Evolutionary conservation across 2,113 vertebrate species (phyloP).

Genomic region (Turnix velox): DNA sequence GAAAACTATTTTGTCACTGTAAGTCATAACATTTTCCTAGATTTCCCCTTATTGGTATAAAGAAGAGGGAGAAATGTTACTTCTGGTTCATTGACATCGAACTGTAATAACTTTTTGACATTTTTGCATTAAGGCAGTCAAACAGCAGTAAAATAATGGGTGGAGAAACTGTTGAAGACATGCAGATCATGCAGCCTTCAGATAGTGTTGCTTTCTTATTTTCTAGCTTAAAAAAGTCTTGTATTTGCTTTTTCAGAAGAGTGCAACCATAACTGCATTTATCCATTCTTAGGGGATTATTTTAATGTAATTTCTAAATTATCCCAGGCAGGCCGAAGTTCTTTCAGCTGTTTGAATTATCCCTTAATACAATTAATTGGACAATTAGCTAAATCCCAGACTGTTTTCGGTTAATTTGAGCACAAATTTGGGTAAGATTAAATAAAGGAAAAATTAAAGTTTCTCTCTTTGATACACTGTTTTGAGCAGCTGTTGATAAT

Average conservation of each 20-base stretch:
- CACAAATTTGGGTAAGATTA: background rate
- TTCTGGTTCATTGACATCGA: background rate
- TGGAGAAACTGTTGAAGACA: background rate
- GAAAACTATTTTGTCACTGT: background rate
- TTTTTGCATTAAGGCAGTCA: background rate
- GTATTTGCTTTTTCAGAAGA: background rate
- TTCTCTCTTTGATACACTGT: background rate
- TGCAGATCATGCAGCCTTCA: background rate
- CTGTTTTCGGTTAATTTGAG: background rate
- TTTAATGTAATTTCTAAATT: background rate
- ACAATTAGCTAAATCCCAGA: background rate
- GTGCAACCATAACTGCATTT: background rate
- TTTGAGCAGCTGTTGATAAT: background rate
- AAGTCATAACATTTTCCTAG: background rate
- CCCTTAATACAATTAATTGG: background rate
- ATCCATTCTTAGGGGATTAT: background rate
- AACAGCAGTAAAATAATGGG: background rate
- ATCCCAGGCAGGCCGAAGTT: background rate
- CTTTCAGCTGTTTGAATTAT: background rate
- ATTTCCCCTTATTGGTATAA: background rate
- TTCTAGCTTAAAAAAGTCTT: background rate
- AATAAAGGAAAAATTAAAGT: background rate
- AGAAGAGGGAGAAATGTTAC: background rate
- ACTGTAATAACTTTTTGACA: background rate
- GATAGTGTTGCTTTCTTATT: background rate